These are phyloP conservation scores for Chaetoderma sp. DNA, from an alignment of 2,888 invertebrate genomes.

Conservation along the genomic window DNA sequence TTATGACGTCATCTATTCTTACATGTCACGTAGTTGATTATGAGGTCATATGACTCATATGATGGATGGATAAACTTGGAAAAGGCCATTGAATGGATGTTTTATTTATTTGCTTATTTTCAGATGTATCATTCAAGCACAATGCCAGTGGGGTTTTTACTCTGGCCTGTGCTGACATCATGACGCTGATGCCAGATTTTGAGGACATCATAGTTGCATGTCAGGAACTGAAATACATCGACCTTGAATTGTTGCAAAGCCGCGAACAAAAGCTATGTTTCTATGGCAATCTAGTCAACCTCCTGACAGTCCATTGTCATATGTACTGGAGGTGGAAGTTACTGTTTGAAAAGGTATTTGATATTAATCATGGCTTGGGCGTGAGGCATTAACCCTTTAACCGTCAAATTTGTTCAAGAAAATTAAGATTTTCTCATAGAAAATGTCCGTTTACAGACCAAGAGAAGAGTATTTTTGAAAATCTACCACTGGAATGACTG, in stretches of 20 bases:
- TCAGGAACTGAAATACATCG: slow-evolving; percentile 41
- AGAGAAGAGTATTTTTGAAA: no score
- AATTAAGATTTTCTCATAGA: no score
- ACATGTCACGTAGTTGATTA: no score
- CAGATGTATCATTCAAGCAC: slow-evolving; percentile 43
- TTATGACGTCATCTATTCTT: no score
- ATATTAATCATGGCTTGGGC: no score
- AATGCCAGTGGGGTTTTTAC: slow-evolving; percentile 55
- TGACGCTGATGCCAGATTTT: slow-evolving; percentile 43
- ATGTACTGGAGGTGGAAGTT: slow-evolving; percentile 19
- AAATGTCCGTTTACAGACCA: no score
- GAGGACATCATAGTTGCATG: slow-evolving; percentile 40
- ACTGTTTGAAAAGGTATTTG: not conserved
- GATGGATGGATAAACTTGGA: no score
- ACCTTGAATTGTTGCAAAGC: slow-evolving; percentile 46
- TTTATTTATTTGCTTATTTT: slow-evolving; percentile 22
- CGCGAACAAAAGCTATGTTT: slow-evolving; percentile 56
- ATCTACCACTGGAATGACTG: no score
- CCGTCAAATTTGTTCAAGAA: no score
- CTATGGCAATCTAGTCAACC: slow-evolving; percentile 61
- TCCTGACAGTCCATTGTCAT: slow-evolving; percentile 59
- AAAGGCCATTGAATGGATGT: no score
- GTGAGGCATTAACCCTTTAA: no score
- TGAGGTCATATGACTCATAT: no score
- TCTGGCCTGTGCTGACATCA: slow-evolving; percentile 42